These are phyloP conservation scores for Sussaba pulchella DNA, from an alignment of 2,888 invertebrate genomes.

Conservation along the genomic window DNA sequence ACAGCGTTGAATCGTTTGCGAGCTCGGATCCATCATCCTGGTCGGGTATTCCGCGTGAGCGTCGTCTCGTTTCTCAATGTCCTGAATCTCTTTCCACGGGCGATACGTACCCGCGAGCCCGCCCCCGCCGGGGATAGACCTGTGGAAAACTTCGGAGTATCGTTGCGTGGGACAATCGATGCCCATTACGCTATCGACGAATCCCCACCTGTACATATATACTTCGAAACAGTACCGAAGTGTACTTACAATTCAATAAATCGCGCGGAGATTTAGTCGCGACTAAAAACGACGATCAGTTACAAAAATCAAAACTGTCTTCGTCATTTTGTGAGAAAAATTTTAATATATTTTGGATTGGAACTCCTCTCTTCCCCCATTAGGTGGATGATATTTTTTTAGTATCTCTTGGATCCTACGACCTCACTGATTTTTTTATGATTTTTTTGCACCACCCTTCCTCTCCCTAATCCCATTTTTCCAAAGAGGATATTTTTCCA, in stretches of 20 bases:
- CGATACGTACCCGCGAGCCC: constrained; percentile 6
- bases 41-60: constrained; percentile 49
- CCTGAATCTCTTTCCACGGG: constrained; percentile 50
- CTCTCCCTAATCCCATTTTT: too few species aligned
- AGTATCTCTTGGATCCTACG: too few species aligned
- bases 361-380: too few species aligned
- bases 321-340: too few species aligned
- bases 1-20: constrained; percentile 23
- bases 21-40: constrained; percentile 59
- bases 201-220: constrained; percentile 8
- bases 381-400: too few species aligned
- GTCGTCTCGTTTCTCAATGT: constrained; percentile 63
- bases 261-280: background rate
- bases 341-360: too few species aligned
- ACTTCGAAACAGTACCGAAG: background rate
- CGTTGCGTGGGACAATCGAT: background rate
- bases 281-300: too few species aligned
- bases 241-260: background rate
- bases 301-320: too few species aligned
- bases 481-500: too few species aligned
- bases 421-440: too few species aligned
- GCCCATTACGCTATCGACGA: constrained; percentile 17
- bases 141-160: constrained; percentile 25
- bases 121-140: constrained; percentile 36
- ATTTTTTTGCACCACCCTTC: too few species aligned